phyloP scores from a whole-genome alignment of 2,113 vertebrate species.

The Oncorhynchus masou region DNA sequence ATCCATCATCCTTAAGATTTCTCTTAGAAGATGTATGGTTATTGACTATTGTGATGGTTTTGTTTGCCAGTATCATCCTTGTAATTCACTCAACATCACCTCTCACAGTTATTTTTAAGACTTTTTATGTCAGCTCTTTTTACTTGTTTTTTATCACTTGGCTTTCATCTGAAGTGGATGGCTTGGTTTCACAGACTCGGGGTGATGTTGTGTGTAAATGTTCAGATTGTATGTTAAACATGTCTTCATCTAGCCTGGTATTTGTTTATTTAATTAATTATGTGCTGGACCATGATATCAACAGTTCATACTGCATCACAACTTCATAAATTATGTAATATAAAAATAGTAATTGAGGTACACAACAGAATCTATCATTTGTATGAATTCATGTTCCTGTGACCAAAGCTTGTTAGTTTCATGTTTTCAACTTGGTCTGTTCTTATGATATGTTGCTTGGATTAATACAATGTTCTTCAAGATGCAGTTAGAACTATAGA shows the following conservation, averaged over 20 bases:
- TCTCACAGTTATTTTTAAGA: not conserved
- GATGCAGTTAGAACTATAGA: not conserved
- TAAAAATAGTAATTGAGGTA: no score
- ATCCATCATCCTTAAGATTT: not conserved
- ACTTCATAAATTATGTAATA: no score
- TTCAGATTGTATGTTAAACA: not conserved
- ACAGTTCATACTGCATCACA: no score
- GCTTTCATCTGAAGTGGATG: not conserved
- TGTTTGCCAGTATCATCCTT: not conserved
- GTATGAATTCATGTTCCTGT: no score
- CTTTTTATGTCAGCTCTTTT: not conserved
- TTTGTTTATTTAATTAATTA: no score
- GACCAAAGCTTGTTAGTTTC: not conserved
- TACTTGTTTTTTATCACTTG: not conserved
- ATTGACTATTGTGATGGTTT: no score
- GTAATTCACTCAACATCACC: no score
- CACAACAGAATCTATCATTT: no score
- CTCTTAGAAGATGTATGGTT: not conserved
- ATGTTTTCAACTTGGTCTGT: not conserved
- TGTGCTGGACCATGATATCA: no score
- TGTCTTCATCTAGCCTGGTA: no score
- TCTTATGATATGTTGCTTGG: not conserved
- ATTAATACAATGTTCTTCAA: not conserved
- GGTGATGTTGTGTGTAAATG: not conserved
- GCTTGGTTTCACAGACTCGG: not conserved